phyloP scores from a whole-genome alignment of 2,888 invertebrate species.

The Apantesis nais region DNA sequence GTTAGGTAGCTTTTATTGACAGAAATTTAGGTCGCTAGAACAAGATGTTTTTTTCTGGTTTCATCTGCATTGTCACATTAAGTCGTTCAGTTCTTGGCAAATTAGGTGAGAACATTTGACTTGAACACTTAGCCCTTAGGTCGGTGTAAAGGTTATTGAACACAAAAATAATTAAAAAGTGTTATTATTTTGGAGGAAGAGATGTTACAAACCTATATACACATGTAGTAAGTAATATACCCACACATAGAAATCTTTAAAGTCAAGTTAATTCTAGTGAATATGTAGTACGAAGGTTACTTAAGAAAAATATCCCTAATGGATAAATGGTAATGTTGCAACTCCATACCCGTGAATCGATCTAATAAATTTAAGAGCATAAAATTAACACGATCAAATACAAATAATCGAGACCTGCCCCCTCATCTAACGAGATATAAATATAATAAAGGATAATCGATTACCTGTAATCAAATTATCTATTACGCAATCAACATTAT shows the following conservation, averaged over 20 bases:
- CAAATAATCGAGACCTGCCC: constrained; percentile 47
- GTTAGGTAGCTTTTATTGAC: neutral
- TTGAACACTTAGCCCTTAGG: no score
- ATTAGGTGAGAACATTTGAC: no score
- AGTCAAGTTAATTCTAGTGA: neutral
- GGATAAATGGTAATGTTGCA: neutral
- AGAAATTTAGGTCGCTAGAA: neutral
- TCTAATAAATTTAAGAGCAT: constrained; percentile 47
- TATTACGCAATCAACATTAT: constrained; percentile 47
- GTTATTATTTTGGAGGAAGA: no score
- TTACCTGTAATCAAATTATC: constrained; percentile 60
- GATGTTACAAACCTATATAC: no score
- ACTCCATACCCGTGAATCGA: constrained; percentile 15
- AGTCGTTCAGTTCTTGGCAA: no score
- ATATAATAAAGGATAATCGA: constrained; percentile 77
- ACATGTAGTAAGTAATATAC: no score
- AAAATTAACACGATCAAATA: constrained; percentile 55
- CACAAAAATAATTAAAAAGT: no score
- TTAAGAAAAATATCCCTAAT: neutral
- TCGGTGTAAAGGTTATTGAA: no score
- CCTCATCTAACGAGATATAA: constrained; percentile 68
- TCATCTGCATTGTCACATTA: no score
- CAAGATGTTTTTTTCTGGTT: neutral
- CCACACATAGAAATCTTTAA: no score
- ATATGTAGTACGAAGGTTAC: neutral